Conservation (phyloP, 2,888 invertebrate species). For the Exocentrus adspersus region DNA sequence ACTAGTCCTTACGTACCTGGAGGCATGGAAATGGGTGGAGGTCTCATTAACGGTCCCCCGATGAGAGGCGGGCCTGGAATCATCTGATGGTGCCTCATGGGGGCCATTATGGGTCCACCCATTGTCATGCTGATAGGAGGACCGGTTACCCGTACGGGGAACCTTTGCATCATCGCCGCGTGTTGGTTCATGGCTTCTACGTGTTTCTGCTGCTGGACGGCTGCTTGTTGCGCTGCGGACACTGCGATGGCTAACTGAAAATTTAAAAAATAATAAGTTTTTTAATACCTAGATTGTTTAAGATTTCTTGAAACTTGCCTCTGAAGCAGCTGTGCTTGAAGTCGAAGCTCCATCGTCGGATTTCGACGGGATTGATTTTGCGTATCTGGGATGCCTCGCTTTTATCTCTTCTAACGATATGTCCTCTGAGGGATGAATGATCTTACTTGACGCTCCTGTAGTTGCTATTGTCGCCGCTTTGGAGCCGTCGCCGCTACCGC, state of each 20-base stretch:
- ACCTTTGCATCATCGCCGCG: constrained; percentile 63
- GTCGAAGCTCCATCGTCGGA: constrained; percentile 55
- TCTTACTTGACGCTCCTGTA: constrained; percentile 87
- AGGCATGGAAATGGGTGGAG: constrained; percentile 70
- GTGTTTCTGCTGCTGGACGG: constrained; percentile 62
- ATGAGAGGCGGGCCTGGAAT: constrained; percentile 65
- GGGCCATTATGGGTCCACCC: constrained; percentile 66
- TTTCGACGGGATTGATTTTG: constrained; percentile 55
- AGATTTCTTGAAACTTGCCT: constrained; percentile 49
- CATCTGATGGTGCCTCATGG: constrained; percentile 62
- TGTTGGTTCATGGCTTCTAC: constrained; percentile 60
- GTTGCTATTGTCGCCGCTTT: constrained; percentile 73
- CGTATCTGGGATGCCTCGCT: constrained; percentile 76
- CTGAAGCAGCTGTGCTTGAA: constrained; percentile 57
- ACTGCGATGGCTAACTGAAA: constrained; percentile 63
- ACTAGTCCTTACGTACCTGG: constrained; percentile 68
- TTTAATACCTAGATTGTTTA: too few species aligned
- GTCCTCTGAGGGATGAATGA: constrained; percentile 94
- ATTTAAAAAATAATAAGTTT: too few species aligned
- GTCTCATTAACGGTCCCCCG: constrained; percentile 73
- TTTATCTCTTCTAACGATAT: constrained; percentile 88
- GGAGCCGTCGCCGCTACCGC: constrained; percentile 42
- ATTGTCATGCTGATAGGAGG: constrained; percentile 64
- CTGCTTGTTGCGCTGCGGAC: constrained; percentile 66
- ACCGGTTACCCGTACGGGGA: constrained; percentile 63